phyloP scores from a whole-genome alignment of 1,140 invertebrate species.

The Drosophila ogumai region DNA sequence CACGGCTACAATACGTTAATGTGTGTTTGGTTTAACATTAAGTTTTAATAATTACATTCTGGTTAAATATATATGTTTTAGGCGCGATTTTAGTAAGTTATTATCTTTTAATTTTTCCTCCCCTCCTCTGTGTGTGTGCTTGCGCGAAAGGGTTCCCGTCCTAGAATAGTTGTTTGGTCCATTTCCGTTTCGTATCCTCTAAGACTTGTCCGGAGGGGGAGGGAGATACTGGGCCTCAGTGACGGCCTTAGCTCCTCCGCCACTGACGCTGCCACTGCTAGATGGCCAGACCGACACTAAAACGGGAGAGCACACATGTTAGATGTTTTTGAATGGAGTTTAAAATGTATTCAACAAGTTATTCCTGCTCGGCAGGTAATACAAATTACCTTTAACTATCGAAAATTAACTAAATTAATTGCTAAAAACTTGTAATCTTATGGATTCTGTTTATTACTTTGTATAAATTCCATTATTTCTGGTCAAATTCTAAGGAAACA shows the following conservation, averaged over 20 bases:
- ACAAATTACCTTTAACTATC: too few relatives aligned
- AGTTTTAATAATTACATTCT: constrained; percentile 66
- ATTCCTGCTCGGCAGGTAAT: neutral
- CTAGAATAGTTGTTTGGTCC: constrained; percentile 31
- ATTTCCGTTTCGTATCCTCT: constrained; percentile 31
- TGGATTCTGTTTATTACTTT: neutral
- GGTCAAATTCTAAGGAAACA: neutral
- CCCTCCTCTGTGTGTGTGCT: constrained; percentile 17
- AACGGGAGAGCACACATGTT: constrained; percentile 30
- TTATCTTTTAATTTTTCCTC: constrained; percentile 36
- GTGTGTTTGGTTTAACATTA: constrained; percentile 60
- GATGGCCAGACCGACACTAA: constrained; percentile 74
- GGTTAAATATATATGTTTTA: constrained; percentile 46
- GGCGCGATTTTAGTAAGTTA: constrained; percentile 53
- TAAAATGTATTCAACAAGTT: constrained; percentile 3
- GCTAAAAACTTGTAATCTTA: neutral
- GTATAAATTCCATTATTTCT: neutral
- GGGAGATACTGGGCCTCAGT: constrained; percentile 17
- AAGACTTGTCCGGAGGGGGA: neutral
- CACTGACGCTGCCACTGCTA: constrained; percentile 61
- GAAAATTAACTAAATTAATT: too few relatives aligned
- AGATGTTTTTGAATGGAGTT: neutral
- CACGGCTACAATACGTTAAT: constrained; percentile 45
- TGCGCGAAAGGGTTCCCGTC: constrained; percentile 55
- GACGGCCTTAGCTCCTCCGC: constrained; percentile 39